These are phyloP conservation scores for Sebastes variabilis DNA, from an alignment of 2,797 vertebrate genomes.

Conservation along the genomic window DNA sequence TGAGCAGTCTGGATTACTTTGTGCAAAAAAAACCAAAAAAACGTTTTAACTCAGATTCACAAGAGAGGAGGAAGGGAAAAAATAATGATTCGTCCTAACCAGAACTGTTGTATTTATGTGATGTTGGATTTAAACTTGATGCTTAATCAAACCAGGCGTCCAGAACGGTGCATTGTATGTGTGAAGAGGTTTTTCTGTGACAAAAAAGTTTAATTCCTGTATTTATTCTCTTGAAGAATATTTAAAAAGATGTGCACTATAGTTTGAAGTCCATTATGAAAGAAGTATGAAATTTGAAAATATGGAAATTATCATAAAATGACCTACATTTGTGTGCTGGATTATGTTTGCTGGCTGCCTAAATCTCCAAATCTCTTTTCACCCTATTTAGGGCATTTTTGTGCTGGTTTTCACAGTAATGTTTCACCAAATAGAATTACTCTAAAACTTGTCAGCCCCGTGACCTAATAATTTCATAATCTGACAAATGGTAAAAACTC, in stretches of 20 bases:
- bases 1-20: constrained; percentile 66
- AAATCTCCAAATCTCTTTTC: constrained; percentile 73
- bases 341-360: constrained; percentile 64
- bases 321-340: constrained; percentile 65
- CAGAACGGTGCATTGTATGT: neutral
- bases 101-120: constrained; percentile 17
- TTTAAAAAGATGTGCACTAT: neutral
- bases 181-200: neutral
- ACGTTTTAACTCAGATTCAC: constrained; percentile 58
- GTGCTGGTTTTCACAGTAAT: constrained; percentile 43
- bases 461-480: constrained; percentile 46
- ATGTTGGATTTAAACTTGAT: constrained; percentile 37
- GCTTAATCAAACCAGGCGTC: constrained; percentile 15
- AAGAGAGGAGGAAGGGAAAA: constrained; percentile 6
- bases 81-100: neutral
- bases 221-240: constrained; percentile 1
- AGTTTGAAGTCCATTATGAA: constrained; percentile 16
- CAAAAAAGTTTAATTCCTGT: neutral
- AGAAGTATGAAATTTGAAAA: constrained; percentile 29
- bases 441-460: constrained; percentile 40
- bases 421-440: constrained; percentile 49
- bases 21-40: constrained; percentile 26
- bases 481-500: constrained; percentile 20
- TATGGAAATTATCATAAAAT: constrained; percentile 56
- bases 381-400: constrained; percentile 65